A percentile compares a stretch with the other conserved stretches of the same genome.
Conservation (phyloP, 2,113 vertebrate genomes). For the Sapayoa aenigma region DNA sequence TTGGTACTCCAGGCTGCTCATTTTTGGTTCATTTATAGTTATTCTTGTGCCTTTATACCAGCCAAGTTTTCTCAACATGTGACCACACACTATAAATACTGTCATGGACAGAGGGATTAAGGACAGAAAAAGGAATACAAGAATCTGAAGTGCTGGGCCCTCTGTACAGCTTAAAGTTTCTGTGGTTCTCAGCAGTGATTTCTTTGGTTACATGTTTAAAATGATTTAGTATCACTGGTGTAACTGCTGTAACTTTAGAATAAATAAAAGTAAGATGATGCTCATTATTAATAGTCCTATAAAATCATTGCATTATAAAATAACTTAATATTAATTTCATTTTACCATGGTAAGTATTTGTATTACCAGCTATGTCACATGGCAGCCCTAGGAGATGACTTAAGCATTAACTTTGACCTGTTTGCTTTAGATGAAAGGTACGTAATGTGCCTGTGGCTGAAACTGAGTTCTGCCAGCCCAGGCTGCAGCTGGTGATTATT, state of each 20-base stretch:
- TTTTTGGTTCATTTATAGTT: constrained; percentile 33
- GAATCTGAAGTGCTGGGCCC: not conserved
- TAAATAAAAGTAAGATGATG: not conserved
- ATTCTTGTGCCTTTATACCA: not conserved
- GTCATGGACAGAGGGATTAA: not conserved
- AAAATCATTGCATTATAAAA: not conserved
- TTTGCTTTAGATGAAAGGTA: not conserved
- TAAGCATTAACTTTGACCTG: not conserved
- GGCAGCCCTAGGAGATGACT: not conserved
- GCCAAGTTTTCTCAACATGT: constrained; percentile 14
- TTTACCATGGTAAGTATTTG: not conserved
- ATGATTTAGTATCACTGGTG: not conserved
- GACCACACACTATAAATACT: not conserved
- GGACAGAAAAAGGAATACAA: not conserved
- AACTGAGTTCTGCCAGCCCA: not conserved
- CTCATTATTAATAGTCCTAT: not conserved
- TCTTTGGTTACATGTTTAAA: not conserved
- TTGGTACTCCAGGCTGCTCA: not conserved
- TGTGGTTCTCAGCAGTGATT: not conserved
- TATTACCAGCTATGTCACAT: not conserved
- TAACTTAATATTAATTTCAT: not conserved
- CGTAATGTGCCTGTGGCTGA: not conserved
- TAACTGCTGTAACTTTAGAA: not conserved
- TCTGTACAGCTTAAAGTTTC: not conserved
- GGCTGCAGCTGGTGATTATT: not conserved